These are phyloP conservation scores for Coleophora flavipennella DNA, from an alignment of 2,888 invertebrate genomes.

Conservation along the genomic window DNA sequence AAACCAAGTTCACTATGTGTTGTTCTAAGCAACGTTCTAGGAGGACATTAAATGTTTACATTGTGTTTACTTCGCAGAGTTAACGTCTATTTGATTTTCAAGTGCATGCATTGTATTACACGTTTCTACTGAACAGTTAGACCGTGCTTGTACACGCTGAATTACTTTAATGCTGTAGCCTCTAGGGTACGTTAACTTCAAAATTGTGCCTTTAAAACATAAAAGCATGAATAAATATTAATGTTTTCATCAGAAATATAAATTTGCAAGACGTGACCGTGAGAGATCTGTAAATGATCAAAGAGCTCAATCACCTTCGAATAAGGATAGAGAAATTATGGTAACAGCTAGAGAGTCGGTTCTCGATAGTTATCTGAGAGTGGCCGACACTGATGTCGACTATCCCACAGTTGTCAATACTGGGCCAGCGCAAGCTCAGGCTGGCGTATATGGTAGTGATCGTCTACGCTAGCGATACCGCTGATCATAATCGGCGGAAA, in stretches of 20 bases:
- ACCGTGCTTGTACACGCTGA: neutral
- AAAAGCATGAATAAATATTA: too few relatives aligned
- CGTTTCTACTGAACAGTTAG: slow-evolving; percentile 34
- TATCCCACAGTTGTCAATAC: slow-evolving; percentile 68
- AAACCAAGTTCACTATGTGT: slow-evolving; percentile 34
- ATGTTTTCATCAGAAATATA: too few relatives aligned
- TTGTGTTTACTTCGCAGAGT: slow-evolving; percentile 40
- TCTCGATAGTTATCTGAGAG: slow-evolving; percentile 50
- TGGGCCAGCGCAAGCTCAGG: slow-evolving; percentile 41
- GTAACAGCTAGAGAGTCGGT: slow-evolving; percentile 52
- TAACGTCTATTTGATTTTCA: slow-evolving; percentile 39
- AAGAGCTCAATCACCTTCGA: slow-evolving; percentile 23
- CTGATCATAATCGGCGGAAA: slow-evolving; percentile 61
- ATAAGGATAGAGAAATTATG: slow-evolving; percentile 53
- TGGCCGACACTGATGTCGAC: slow-evolving; percentile 39
- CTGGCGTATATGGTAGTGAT: slow-evolving; percentile 59
- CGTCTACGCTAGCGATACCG: slow-evolving; percentile 38
- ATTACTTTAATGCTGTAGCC: neutral
- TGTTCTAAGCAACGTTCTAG: slow-evolving; percentile 34
- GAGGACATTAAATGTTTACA: slow-evolving; percentile 29
- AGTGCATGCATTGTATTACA: slow-evolving; percentile 53
- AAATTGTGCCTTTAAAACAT: neutral
- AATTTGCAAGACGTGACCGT: slow-evolving; percentile 10
- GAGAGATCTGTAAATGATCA: too few relatives aligned
- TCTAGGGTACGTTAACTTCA: neutral